phyloP scores from a whole-genome alignment of 2,113 vertebrate genomes.

The Probosciger aterrimus region DNA sequence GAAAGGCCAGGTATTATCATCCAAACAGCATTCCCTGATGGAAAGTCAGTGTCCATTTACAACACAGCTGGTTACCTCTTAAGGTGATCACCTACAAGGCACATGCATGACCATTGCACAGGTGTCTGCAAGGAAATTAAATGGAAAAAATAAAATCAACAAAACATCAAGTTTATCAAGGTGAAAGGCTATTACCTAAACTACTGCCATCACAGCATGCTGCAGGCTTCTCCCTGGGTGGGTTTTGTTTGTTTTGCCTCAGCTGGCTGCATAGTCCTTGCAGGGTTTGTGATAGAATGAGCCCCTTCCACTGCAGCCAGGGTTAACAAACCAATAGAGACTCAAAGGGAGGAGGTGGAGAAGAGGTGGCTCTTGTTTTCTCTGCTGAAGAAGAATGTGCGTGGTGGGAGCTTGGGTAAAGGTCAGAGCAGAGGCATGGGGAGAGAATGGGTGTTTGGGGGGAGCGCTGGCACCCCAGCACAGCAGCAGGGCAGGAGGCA shows the following conservation, averaged over 20 bases:
- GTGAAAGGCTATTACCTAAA: neutral
- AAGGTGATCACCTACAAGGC: too few relatives aligned
- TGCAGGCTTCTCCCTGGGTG: neutral
- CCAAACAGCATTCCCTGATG: neutral
- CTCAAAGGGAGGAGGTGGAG: neutral
- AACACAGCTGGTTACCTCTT: neutral
- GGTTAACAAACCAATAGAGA: neutral
- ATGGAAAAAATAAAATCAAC: neutral
- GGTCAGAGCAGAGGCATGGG: neutral
- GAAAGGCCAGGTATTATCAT: neutral
- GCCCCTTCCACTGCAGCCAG: neutral
- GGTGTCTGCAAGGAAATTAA: neutral
- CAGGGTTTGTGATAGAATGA: neutral
- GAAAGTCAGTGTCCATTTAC: neutral
- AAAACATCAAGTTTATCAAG: neutral
- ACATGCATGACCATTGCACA: neutral
- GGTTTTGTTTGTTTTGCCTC: neutral
- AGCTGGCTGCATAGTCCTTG: fast-evolving
- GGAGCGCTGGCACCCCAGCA: neutral
- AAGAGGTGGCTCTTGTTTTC: neutral
- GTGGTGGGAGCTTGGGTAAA: neutral
- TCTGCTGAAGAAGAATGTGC: neutral
- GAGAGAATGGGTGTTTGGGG: neutral
- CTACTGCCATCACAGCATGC: neutral
- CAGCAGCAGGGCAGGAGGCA: neutral